Base-by-base conservation (phyloP, 2,113 vertebrate genomes). In the Paracanthobrama guichenoti region DNA sequence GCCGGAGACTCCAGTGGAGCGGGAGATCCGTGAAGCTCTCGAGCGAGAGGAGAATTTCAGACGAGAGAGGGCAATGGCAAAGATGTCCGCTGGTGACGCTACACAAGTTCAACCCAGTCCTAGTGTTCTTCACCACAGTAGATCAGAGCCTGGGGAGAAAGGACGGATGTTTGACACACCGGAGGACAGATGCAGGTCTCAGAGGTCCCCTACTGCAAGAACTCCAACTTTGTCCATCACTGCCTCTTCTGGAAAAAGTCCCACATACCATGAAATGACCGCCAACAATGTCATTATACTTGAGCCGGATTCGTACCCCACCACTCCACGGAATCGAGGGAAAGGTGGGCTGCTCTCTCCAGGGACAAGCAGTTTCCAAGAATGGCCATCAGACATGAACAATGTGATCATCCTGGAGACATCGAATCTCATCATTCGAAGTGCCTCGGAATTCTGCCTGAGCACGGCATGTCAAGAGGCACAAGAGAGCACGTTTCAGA, bases 361-460 rank as follows among this genome's bases (percentile, higher is more conserved):
- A 60, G 64, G 67, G 31, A 72, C 46, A 1, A 86, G 26, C 72
- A 84, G 69, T 26, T 74, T 88, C 3, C 85, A 84, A 0, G 91
- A 93, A 22, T 93, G 92, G 94, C 81, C 82, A 28, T 89, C 92
- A 7, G 93, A 95, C n/a, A 91, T 92, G 57, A 86, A 31, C 76
- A 95, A 92, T 18, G 53, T 95, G 57, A 92, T 95, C 80, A 93
- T 94, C 72, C 89, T 94, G 1, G 94, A 94, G 81, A 93, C 94
- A 0, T 92, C 95, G 3, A 93, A 93, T 79, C 86, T 95, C 84
- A 94, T 95, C 11, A 93, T 94, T 59, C 93, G 94, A 78, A 95
- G 94, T 76, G 91, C 93, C 57, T 94, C 95, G 0, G 94, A 95
- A 46, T 94, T 94, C 86, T 94, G 92, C 44, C 91, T 95, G 24